Conservation (phyloP, 2,888 invertebrate genomes). For the Coenonympha arcania region DNA sequence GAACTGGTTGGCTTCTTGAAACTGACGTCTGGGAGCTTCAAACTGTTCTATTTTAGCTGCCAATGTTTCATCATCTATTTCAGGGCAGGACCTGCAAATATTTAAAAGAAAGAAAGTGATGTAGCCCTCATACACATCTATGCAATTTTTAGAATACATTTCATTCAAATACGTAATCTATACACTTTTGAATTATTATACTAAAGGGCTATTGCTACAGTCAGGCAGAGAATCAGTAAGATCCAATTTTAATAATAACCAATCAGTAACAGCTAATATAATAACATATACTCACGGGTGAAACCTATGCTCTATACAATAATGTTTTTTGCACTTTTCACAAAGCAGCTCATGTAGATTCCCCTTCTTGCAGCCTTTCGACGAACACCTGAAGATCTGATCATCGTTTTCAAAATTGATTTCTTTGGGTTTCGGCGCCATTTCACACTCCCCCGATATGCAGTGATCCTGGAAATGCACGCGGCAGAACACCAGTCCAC, state of each 20-base stretch:
- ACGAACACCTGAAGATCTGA: slow-evolving; percentile 71
- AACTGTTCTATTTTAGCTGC: slow-evolving; percentile 73
- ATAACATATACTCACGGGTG: slow-evolving; percentile 56
- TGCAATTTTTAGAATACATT: too few species aligned
- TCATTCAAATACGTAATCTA: too few species aligned
- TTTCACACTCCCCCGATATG: slow-evolving; percentile 67
- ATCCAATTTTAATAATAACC: too few species aligned
- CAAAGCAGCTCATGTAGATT: slow-evolving; percentile 79
- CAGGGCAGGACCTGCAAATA: slow-evolving; percentile 66
- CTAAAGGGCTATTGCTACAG: too few species aligned
- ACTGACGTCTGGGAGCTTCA: slow-evolving; percentile 76
- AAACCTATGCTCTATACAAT: slow-evolving; percentile 80
- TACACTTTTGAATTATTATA: too few species aligned
- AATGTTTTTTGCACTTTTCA: slow-evolving; percentile 78
- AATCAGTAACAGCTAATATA: too few species aligned
- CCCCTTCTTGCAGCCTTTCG: slow-evolving; percentile 73
- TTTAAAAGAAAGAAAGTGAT: too few species aligned
- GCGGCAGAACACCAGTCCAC: slow-evolving; percentile 77
- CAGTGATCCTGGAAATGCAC: slow-evolving; percentile 76
- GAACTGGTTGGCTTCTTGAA: slow-evolving; percentile 75
- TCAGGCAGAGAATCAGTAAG: too few species aligned
- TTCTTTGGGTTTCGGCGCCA: slow-evolving; percentile 57
- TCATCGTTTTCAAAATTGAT: slow-evolving; percentile 55
- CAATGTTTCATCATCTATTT: slow-evolving; percentile 71
- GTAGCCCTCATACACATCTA: too few species aligned